Evolutionary conservation across 2,113 vertebrate genomes (phyloP), one percentile per base, ranked within the genome.

Genomic region (Heterochromis multidens): DNA sequence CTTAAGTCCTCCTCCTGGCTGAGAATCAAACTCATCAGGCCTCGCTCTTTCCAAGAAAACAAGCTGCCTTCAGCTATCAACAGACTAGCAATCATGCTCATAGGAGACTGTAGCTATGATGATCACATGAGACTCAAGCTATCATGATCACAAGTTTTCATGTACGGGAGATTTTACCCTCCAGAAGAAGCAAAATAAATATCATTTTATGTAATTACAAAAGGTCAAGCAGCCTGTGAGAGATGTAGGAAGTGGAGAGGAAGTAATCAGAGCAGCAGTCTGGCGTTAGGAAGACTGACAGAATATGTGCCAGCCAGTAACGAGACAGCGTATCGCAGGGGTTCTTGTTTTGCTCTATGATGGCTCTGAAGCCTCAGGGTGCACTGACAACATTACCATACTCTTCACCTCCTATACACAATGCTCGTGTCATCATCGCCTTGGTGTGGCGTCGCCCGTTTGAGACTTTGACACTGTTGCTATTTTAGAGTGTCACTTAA

Each of bases 251-350:
- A 95, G 93, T 84, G 89, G 87, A 95, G 95, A 92, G 92, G 94
- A 95, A 95, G 94, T 95, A 95, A 96, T 95, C 89, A 83, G 84
- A 90, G 91, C 81, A 86, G 86, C 88, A 84, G 88, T 81, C 83
- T 78, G 93, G 92, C 93, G 89, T 92, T 92, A 86, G 94, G 29
- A 88, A 85, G 93, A 96, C 92, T 96, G 95, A 95, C 95, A 94
- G 95, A 81, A 91, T 89, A 77, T 85, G 94, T 94, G 94, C 89
- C 93, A 92, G 93, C 90, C 85, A 74, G 94, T 96, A 96, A 96
- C 92, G 90, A 96, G 95, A 89, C 87, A 82, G 90, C 80, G 82
- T 77, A 78, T 85, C 23, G 80, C 59, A 27, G 74, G 49, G 86
- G 29, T 67, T 80, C 90, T 88, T 88, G 89, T 95, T 91, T 92